These are phyloP conservation scores for Drosophila anceps DNA, from an alignment of 2,888 invertebrate species.

Conservation along the genomic window DNA sequence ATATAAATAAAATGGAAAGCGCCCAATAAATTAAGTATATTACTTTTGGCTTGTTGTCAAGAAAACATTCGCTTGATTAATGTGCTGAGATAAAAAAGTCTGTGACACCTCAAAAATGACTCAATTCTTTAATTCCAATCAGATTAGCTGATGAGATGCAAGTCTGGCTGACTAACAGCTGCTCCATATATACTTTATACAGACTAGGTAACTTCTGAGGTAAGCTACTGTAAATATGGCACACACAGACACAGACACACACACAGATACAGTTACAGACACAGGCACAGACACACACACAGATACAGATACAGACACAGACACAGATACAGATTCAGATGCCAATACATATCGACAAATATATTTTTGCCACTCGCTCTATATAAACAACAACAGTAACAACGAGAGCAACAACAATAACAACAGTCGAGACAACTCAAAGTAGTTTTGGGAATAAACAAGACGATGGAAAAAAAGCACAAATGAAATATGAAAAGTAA, in stretches of 20 bases:
- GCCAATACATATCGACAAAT: conserved; percentile 19
- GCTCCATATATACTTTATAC: no score
- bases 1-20: conserved; percentile 23
- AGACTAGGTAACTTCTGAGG: conserved; percentile 24
- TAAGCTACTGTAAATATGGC: conserved; percentile 51
- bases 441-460: conserved; percentile 61
- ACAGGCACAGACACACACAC: no score
- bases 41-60: conserved; percentile 48
- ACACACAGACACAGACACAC: conserved; percentile 19
- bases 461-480: conserved; percentile 30
- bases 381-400: conserved; percentile 47
- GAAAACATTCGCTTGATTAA: conserved; percentile 19
- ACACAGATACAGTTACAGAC: no score
- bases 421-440: conserved; percentile 40
- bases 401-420: conserved; percentile 38
- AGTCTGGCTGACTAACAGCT: neutral
- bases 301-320: no score
- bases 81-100: conserved; percentile 12
- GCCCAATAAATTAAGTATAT: conserved; percentile 27
- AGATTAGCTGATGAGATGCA: conserved; percentile 9
- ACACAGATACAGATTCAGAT: no score
- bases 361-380: conserved; percentile 62
- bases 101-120: conserved; percentile 24
- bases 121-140: conserved; percentile 26
- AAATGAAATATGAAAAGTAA: conserved; percentile 66